phyloP scores from a whole-genome alignment of 1,140 invertebrate genomes.

The Musca vetustissima region DNA sequence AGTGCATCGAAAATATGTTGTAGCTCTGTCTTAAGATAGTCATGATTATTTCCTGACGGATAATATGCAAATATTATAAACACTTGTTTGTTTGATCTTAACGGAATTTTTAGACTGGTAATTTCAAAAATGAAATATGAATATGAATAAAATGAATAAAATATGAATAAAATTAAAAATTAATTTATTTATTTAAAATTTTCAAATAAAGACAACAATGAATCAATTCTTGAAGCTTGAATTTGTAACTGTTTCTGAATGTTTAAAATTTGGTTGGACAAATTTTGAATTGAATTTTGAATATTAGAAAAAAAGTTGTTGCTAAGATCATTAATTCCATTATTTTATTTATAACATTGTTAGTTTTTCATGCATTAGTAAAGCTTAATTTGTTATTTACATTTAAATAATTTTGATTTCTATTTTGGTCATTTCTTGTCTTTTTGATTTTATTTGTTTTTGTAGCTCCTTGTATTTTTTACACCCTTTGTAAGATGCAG shows the following conservation, averaged over 20 bases:
- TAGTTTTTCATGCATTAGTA: too few relatives aligned
- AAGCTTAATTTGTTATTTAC: neutral
- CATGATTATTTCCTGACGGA: slow-evolving; percentile 4
- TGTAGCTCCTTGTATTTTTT: neutral
- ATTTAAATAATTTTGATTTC: neutral
- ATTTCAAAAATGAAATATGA: too few relatives aligned
- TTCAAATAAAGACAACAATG: neutral
- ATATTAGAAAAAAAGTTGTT: neutral
- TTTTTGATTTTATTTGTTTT: neutral
- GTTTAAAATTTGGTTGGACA: neutral
- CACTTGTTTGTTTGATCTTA: neutral
- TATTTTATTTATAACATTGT: neutral
- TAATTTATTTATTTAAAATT: too few relatives aligned
- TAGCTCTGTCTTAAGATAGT: neutral
- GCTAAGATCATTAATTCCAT: neutral
- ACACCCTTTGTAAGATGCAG: too few relatives aligned
- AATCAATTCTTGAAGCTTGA: neutral
- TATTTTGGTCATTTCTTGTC: neutral
- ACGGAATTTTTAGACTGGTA: too few relatives aligned
- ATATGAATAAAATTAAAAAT: too few relatives aligned
- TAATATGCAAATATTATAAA: slow-evolving; percentile 12
- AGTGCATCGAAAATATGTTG: slow-evolving; percentile 1
- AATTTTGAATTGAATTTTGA: neutral
- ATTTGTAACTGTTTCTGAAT: neutral
- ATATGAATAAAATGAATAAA: too few relatives aligned